Evolutionary conservation across 2,888 invertebrate species (phyloP), one percentile per base, ranked within the genome.

Genomic region (Synergus itoensis): DNA sequence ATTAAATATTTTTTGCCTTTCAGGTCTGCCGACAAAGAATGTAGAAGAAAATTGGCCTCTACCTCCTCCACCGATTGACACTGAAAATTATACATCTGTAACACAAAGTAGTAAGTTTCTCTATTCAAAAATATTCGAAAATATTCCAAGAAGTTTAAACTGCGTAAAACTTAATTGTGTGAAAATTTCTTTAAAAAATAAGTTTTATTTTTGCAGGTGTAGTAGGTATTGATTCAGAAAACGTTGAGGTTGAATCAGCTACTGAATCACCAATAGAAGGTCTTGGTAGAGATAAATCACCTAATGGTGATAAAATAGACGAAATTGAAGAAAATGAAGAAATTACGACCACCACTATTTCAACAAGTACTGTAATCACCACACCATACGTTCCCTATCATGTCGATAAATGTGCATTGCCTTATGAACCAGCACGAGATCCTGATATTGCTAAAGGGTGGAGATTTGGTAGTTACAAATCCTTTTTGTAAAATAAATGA

Each of bases 401-500:
- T 5, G 87, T 91, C 5, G 93, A 92, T 69, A 89, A 91, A 41
- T 93, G 92, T 92, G 94, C 89, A 90, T 93, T 94, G 84, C 95
- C 93, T 63, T 93, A 90, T 90, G 93, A 94, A 81, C 95, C 94
- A 79, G 92, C 91, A 0, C 83, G 83, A 0, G 94, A 94, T 81
- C 92, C 93, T 8, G 94, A 94, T 21, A 93, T 93, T 4, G 92
- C 93, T 0, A 94, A 94, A 84, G 94, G 95, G 0, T 94, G 94
- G 88, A 92, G 95, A 91, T 95, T 95, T 84, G 96, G 95, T 95
- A 90, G 92, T 93, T 18, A 14, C 9, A 7, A 43, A 76, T 4
- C 16, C 62, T 57, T 9, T 18, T 14, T 16, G 62, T 62, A 28
- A 12, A 28, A 3, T 14, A 67, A 45, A 45, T 69, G 18, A 11